Conservation (phyloP, 2,888 invertebrate genomes). For the Crepidodera aurea region DNA sequence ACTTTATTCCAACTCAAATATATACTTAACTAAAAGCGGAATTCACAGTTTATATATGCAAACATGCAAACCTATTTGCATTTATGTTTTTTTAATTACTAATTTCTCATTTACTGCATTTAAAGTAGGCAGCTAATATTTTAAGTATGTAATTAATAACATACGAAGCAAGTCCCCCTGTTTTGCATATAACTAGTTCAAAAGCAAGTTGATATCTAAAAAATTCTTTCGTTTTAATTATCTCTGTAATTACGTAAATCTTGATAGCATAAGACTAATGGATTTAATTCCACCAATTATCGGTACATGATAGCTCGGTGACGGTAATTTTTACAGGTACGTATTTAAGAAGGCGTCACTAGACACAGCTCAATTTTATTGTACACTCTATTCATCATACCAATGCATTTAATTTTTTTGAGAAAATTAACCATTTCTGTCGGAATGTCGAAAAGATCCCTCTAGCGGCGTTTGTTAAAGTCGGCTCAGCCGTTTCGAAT, state of each 20-base stretch:
- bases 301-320: constrained; percentile 1
- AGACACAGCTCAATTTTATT: too few relatives aligned
- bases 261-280: constrained; percentile 6
- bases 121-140: constrained; percentile 16
- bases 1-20: constrained; percentile 13
- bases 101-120: constrained; percentile 19
- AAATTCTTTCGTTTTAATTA: constrained; percentile 12
- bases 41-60: constrained; percentile 14
- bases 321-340: too few relatives aligned
- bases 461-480: too few relatives aligned
- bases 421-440: too few relatives aligned
- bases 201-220: constrained; percentile 11
- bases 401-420: too few relatives aligned
- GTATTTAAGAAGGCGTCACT: too few relatives aligned
- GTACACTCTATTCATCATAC: too few relatives aligned
- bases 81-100: constrained; percentile 18
- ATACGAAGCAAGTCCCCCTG: constrained; percentile 7
- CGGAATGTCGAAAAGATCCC: too few relatives aligned
- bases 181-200: constrained; percentile 14
- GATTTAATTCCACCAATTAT: constrained; percentile 10
- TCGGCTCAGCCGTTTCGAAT: too few relatives aligned
- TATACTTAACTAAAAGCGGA: constrained; percentile 11
- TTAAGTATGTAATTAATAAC: constrained; percentile 14
- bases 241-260: constrained; percentile 1
- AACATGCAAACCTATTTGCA: constrained; percentile 18